Evolutionary conservation across 2,888 invertebrate genomes (phyloP), one percentile per base, ranked within the genome.

Genomic region (Dryomyza anilis): DNA sequence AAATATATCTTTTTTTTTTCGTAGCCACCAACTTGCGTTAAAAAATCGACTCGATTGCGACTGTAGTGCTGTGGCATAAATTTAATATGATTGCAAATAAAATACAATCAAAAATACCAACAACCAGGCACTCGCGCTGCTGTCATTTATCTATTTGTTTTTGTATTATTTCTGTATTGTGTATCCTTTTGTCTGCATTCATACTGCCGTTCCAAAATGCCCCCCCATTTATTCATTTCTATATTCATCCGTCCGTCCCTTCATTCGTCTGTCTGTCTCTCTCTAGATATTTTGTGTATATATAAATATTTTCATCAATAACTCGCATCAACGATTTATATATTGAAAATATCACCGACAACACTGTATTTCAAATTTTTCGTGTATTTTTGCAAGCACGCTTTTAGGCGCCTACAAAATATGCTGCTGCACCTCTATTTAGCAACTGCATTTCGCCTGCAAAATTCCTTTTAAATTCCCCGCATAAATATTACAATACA

Each of bases 31-130:
- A n/a, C n/a, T n/a, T 5, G 6, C 39, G 36, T n/a, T 36, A n/a
- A 30, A 27, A 57, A 48, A 60, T 52, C 50, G 52, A 25, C 50
- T 6, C n/a, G n/a, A n/a, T n/a, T 21, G 6, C 23, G 10, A 23
- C 23, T 25, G 50, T 23, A 60, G 25, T n/a, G 36, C 50, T 52
- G 36, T 60, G 39, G 27, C 33, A 36, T 52, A 60, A 60, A 52
- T 29, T 58, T 58, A 45, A 60, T 33, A 52, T 60, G 36, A 60
- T 60, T 52, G 52, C 60, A 14, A 60, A 60, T 52, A 60, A 60
- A 58, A 50, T 27, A 52, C n/a, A n/a, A n/a, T n/a, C n/a, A n/a
- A n/a, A n/a, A n/a, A n/a, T n/a, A n/a, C n/a, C n/a, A n/a, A n/a
- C n/a, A n/a, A n/a, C n/a, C n/a, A n/a, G n/a, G n/a, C n/a, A n/a